Evolutionary conservation across 2,888 invertebrate species (phyloP).

Genomic region (Drosophila birchii): DNA sequence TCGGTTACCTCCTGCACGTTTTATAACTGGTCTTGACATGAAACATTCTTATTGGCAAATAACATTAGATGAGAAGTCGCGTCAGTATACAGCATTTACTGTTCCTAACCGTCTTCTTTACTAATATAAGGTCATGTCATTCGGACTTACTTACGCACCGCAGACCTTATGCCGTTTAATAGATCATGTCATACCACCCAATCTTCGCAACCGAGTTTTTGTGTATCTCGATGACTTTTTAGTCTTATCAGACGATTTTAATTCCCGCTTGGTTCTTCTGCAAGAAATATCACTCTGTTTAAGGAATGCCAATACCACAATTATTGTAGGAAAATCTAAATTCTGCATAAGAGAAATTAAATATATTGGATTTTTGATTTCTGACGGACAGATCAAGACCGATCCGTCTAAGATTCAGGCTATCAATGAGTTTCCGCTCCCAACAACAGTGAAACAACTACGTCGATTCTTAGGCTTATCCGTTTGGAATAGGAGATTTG

Average conservation of each 20-base stretch:
- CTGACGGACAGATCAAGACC: no score
- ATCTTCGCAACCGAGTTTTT: not conserved
- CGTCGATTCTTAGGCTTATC: no score
- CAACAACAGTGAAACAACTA: no score
- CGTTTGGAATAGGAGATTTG: not conserved
- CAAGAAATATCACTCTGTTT: not conserved
- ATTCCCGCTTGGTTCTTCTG: not conserved
- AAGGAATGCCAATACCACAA: not conserved
- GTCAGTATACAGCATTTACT: not conserved
- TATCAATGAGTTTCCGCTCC: no score
- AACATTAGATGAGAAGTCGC: not conserved
- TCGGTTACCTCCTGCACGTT: not conserved
- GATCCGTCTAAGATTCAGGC: no score
- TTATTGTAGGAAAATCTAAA: not conserved
- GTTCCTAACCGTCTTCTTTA: not conserved
- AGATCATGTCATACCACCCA: conserved; percentile 2
- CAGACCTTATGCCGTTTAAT: not conserved
- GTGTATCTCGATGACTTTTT: not conserved
- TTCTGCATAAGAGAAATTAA: no score
- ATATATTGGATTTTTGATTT: not conserved
- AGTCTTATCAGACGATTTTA: not conserved
- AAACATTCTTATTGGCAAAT: not conserved
- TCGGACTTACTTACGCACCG: not conserved
- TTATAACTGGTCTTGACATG: not conserved
- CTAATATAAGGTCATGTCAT: not conserved